These are phyloP conservation scores for Ictalurus furcatus DNA, from an alignment of 2,113 vertebrate species.

Conservation along the genomic window DNA sequence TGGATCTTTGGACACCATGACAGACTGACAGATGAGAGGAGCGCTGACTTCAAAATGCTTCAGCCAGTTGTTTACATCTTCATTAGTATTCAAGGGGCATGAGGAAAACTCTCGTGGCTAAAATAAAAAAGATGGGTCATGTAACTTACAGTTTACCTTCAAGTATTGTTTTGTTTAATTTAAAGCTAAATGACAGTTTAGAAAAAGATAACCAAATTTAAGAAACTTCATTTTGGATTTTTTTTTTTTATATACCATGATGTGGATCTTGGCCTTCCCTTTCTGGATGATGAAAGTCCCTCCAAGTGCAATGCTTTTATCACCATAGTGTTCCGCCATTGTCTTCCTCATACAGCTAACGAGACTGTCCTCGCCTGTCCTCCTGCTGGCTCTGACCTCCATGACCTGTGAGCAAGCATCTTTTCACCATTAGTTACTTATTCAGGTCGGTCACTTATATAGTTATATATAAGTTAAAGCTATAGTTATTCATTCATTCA, in stretches of 20 bases:
- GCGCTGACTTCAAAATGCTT: slow-evolving; percentile 89
- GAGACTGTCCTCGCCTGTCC: slow-evolving; percentile 86
- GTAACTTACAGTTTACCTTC: background rate
- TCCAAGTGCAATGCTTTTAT: slow-evolving; percentile 88
- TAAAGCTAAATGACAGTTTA: background rate
- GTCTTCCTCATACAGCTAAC: slow-evolving; percentile 86
- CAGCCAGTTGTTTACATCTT: slow-evolving; percentile 90
- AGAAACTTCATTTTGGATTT: background rate
- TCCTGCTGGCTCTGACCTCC: slow-evolving; percentile 83
- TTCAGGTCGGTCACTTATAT: slow-evolving; percentile 7
- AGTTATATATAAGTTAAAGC: no score
- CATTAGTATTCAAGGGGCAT: slow-evolving; percentile 83
- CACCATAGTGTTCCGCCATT: slow-evolving; percentile 81
- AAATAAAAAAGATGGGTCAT: background rate
- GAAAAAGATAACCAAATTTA: background rate
- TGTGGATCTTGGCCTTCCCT: slow-evolving; percentile 91
- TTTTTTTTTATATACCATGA: slow-evolving; percentile 81
- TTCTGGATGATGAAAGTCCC: slow-evolving; percentile 92
- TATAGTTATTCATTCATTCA: slow-evolving; percentile 15
- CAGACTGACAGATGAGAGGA: slow-evolving; percentile 90
- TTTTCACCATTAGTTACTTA: slow-evolving; percentile 15
- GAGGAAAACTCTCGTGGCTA: slow-evolving; percentile 90
- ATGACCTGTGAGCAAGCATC: slow-evolving; percentile 77
- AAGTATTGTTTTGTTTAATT: background rate
- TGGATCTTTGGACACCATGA: slow-evolving; percentile 92